Evolutionary conservation across 2,113 vertebrate genomes (phyloP).

Genomic region (Neopipo cinnamomea): DNA sequence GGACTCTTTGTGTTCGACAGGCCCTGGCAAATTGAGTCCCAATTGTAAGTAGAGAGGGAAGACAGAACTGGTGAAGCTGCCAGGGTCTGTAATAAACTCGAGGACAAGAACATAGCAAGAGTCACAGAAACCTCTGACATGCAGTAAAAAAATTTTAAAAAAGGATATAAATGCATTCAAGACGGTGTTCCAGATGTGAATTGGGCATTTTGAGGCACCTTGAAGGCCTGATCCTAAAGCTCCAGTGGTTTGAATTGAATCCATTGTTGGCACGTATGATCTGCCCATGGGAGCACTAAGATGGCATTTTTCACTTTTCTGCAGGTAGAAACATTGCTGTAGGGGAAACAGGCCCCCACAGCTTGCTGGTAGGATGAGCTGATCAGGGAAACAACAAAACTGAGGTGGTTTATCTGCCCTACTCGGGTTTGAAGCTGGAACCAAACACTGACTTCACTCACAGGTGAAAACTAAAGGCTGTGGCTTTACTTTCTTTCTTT

Average conservation of each 20-base stretch:
- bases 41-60: not conserved
- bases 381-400: not conserved
- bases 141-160: not conserved
- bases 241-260: not conserved
- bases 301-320: not conserved
- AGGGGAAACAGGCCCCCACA: not conserved
- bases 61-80: not conserved
- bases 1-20: not conserved
- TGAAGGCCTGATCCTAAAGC: not conserved
- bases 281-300: not conserved
- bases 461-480: not conserved
- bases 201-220: fast-evolving
- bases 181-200: not conserved
- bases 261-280: not conserved
- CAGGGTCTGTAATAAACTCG: not conserved
- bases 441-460: not conserved
- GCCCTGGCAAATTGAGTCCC: not conserved
- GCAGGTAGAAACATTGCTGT: not conserved
- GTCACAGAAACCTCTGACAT: not conserved
- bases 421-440: not conserved
- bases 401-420: not conserved
- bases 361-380: not conserved
- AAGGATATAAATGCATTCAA: not conserved
- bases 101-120: not conserved
- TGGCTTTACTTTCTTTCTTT: not conserved